Base-by-base conservation (phyloP, 2,888 invertebrate genomes). In the Zele albiditarsus region DNA sequence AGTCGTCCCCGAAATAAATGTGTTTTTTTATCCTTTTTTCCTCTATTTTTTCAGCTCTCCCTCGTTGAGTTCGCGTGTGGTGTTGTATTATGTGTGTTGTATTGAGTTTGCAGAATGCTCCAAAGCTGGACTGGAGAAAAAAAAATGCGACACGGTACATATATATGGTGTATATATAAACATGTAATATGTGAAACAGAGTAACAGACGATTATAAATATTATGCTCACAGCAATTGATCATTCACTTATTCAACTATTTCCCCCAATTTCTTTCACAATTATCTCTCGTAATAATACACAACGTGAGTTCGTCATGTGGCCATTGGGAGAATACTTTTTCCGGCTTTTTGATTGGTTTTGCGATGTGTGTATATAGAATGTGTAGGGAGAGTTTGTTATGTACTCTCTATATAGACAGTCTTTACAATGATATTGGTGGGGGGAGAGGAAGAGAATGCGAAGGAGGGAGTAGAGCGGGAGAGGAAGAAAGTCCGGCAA, bases 321-420 rank as follows among this genome's bases (percentile, higher is more conserved):
- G 46, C 68, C 46, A 68, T 31, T 53, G 20, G 46, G 46, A 49
- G 53, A 53, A 49, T 68, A 63, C 6, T 33, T 38, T 62, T 68
- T 49, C 68, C 68, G 68, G 68, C 46, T 28, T 53, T 68, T 49
- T 49, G 53, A 53, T 68, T 68, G 53, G 68, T 53, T 68, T 67
- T 68, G 23, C 5, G 53, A 53, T 53, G 20, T 53, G 8, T 20
- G 38, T 38, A 38, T 12, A 38, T 38, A 38, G 38, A 38, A 38
- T 38, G 38, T 20, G 25, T 25, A 60, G 66, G 25, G 66, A 27
- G 20, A 27, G 68, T 68, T 68, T 68, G 68, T 68, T 68, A 49
- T 68, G 68, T 28, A 68, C 68, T 16, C 27, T 38, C 38, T 12
- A 38, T 6, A 38, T 38, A 38, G 38, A 4, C 38, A 38, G 38